phyloP scores from a whole-genome alignment of 2,888 invertebrate species.

The Ferdinandea cuprea region DNA sequence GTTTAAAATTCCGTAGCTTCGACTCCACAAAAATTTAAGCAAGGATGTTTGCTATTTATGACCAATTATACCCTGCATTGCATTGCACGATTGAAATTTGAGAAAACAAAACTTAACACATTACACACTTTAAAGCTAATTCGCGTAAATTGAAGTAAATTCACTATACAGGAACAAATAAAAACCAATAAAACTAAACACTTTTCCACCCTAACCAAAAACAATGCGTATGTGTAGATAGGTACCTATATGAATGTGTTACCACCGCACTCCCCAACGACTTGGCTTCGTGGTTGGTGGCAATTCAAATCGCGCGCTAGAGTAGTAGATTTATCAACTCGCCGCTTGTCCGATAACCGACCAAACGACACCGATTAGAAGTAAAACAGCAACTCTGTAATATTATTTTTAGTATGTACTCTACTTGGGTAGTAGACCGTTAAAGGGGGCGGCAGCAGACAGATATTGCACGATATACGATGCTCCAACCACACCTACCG shows the following conservation, averaged over 20 bases:
- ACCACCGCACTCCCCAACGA: slow-evolving; percentile 23
- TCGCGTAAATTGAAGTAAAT: slow-evolving; percentile 23
- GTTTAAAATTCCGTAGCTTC: slow-evolving; percentile 2
- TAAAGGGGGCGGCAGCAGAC: slow-evolving; percentile 69
- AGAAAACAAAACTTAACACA: slow-evolving; percentile 5
- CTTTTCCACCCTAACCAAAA: slow-evolving; percentile 7
- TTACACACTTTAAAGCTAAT: slow-evolving; percentile 19
- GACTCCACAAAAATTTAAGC: slow-evolving; percentile 17
- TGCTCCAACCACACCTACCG: slow-evolving; percentile 72
- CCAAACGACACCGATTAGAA: slow-evolving; percentile 70
- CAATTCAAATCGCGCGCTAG: slow-evolving; percentile 40
- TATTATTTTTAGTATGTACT: slow-evolving; percentile 22
- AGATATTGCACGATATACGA: slow-evolving; percentile 62
- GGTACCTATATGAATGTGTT: no score
- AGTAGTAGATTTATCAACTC: slow-evolving; percentile 64
- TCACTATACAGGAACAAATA: slow-evolving; percentile 5
- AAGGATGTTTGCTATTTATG: slow-evolving; percentile 7
- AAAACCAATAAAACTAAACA: slow-evolving; percentile 6
- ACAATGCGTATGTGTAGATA: slow-evolving; percentile 8
- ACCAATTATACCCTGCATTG: slow-evolving; percentile 22
- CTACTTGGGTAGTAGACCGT: slow-evolving; percentile 30
- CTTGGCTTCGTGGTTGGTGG: slow-evolving; percentile 42
- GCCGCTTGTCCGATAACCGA: slow-evolving; percentile 70
- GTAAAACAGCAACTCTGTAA: slow-evolving; percentile 55
- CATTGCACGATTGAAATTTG: slow-evolving; percentile 14